Evolutionary conservation across 2,888 invertebrate genomes (phyloP).

Genomic region (Copidosoma aretas): DNA sequence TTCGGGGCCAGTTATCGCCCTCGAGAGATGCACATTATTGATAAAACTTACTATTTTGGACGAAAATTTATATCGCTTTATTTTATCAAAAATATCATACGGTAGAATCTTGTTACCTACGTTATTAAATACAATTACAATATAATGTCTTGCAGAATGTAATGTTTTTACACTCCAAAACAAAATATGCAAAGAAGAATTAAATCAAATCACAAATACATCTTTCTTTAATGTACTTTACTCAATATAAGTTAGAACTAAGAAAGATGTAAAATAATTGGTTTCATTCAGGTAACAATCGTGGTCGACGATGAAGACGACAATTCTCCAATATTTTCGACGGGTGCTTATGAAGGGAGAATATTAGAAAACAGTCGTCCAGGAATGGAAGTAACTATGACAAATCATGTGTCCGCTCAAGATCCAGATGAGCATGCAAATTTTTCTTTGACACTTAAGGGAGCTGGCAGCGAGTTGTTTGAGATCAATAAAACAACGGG

Average conservation of each 20-base stretch:
- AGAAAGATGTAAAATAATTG: neutral
- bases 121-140: too few species aligned
- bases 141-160: too few species aligned
- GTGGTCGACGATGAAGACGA: slow-evolving; percentile 87
- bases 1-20: too few species aligned
- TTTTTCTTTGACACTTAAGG: slow-evolving; percentile 74
- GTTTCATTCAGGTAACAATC: slow-evolving; percentile 66
- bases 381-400: slow-evolving; percentile 75
- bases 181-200: too few species aligned
- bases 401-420: slow-evolving; percentile 72
- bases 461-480: slow-evolving; percentile 79
- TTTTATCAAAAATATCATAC: too few species aligned
- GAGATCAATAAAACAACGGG: slow-evolving; percentile 71
- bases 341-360: slow-evolving; percentile 74
- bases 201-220: too few species aligned
- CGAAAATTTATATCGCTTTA: too few species aligned
- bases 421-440: slow-evolving; percentile 77
- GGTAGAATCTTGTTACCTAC: too few species aligned
- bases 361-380: slow-evolving; percentile 79
- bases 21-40: too few species aligned
- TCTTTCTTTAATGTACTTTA: too few species aligned
- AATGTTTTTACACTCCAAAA: too few species aligned
- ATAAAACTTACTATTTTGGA: too few species aligned
- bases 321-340: slow-evolving; percentile 81
- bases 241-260: neutral